phyloP scores from a whole-genome alignment of 1,140 invertebrate species.

The Drosophila mauritiana region DNA sequence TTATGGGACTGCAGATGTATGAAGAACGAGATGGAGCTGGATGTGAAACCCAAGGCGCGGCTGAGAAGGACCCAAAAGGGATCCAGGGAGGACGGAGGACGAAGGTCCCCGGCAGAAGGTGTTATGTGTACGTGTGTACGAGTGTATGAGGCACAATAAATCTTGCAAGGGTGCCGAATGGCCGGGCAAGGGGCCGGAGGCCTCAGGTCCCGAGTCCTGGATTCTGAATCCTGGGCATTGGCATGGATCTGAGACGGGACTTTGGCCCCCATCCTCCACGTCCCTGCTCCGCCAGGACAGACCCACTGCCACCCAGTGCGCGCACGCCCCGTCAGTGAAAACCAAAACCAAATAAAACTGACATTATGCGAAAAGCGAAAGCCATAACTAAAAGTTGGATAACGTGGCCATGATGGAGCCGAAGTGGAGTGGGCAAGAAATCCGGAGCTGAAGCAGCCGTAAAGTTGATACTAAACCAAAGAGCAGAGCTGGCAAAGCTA shows the following conservation, averaged over 20 bases:
- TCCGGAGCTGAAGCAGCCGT: conserved; percentile 36
- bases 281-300: neutral
- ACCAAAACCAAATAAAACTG: conserved; percentile 83
- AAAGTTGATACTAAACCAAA: conserved; percentile 68
- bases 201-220: neutral
- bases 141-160: conserved; percentile 72
- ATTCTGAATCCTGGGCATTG: conserved; percentile 9
- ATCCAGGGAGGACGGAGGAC: neutral
- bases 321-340: conserved; percentile 55
- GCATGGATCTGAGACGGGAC: conserved; percentile 34
- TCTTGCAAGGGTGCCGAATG: conserved; percentile 79
- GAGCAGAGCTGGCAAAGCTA: conserved; percentile 22
- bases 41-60: conserved; percentile 32
- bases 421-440: conserved; percentile 3
- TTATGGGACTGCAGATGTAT: conserved; percentile 76
- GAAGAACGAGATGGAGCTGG: conserved; percentile 52
- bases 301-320: neutral
- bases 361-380: conserved; percentile 83
- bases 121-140: conserved; percentile 50
- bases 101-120: conserved; percentile 45
- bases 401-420: conserved; percentile 73
- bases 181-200: conserved; percentile 25
- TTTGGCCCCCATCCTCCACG: neutral
- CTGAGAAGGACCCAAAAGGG: neutral
- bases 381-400: conserved; percentile 82